Conservation (phyloP, 2,113 vertebrate species). For the Tachysurus fulvidraco region DNA sequence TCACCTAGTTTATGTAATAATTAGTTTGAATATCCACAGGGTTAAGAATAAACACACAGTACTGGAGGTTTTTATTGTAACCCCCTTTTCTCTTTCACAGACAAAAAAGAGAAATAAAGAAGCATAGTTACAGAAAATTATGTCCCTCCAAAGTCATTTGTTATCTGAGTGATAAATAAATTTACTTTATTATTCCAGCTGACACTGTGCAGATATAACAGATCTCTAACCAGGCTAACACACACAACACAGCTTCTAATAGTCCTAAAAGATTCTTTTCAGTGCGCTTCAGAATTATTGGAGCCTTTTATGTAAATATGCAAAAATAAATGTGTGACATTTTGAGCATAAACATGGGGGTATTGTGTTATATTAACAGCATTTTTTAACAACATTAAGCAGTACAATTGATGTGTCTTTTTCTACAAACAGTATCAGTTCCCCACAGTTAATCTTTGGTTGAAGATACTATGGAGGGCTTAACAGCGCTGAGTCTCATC, state of each 20-base stretch:
- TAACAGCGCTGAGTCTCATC: neutral
- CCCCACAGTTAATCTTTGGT: neutral
- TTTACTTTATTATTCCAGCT: neutral
- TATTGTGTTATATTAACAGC: neutral
- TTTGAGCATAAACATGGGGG: neutral
- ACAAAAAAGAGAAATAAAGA: neutral
- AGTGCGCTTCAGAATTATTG: neutral
- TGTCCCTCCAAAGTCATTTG: neutral
- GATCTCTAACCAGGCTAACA: neutral
- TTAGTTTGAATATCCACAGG: neutral
- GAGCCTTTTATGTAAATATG: neutral
- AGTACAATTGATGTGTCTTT: neutral
- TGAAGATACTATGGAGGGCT: neutral
- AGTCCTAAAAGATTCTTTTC: neutral
- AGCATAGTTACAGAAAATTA: neutral
- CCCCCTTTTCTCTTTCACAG: neutral
- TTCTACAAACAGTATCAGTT: neutral
- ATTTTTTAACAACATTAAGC: neutral
- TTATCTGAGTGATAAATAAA: neutral
- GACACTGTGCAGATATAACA: neutral
- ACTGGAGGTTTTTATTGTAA: neutral
- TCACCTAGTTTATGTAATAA: slow-evolving; percentile 12
- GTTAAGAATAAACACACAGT: neutral
- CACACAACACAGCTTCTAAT: neutral
- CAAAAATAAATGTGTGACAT: neutral